These are phyloP conservation scores for Hypsibius dujardini DNA, from an alignment of 1,140 invertebrate genomes.

Conservation along the genomic window DNA sequence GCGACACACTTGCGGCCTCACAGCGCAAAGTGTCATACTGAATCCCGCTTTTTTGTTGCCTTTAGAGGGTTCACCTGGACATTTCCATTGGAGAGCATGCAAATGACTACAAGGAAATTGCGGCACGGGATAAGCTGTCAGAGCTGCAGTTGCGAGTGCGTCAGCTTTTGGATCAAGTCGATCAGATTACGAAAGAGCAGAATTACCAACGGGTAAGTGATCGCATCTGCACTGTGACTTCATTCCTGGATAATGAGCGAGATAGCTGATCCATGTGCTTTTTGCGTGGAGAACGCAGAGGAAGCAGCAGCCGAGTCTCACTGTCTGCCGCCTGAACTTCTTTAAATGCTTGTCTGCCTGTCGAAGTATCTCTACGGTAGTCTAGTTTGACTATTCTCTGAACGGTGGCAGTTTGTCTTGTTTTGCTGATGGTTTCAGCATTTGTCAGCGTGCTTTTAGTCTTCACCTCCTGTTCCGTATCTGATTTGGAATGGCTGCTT, in stretches of 20 bases:
- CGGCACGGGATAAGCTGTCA: constrained; percentile 89
- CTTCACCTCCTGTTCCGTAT: background rate
- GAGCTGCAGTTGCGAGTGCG: constrained; percentile 84
- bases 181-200: constrained; percentile 97
- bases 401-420: no score
- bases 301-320: background rate
- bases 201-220: constrained; percentile 91
- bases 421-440: no score
- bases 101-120: constrained; percentile 89
- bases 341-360: background rate
- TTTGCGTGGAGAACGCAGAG: background rate
- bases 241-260: no score
- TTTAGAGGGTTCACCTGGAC: constrained; percentile 77
- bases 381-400: no score
- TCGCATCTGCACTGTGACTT: no score
- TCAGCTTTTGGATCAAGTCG: constrained; percentile 90
- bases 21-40: background rate
- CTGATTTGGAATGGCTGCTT: background rate
- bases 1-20: no score
- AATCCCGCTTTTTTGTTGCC: background rate
- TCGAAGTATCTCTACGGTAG: background rate
- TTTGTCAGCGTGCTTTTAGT: no score
- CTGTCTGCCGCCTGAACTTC: background rate
- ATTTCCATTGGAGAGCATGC: constrained; percentile 98
- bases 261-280: no score